Evolutionary conservation across 2,113 vertebrate species (phyloP), one percentile per base, ranked within the genome.

Genomic region (Mola mola): DNA sequence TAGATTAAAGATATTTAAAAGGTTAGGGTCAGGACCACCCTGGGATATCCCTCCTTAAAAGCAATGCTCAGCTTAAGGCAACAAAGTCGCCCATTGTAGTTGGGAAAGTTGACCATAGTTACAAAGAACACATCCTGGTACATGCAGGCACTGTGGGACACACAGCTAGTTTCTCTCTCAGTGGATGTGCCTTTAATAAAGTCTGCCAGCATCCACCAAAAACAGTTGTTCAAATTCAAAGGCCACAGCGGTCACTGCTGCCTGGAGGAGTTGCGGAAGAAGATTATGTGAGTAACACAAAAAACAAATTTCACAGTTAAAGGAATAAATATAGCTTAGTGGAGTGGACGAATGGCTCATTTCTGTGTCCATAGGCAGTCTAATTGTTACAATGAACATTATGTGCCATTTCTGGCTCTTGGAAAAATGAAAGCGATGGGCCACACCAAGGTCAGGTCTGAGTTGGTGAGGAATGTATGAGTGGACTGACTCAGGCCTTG

Each of bases 31-130:
- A 11, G 16, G 67, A 55, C 52, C 67, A 67, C 62, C 72, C 41
- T 47, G 56, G 52, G 38, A 19, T 5, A 4, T 17, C 12, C 29
- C 16, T 21, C 3, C 3, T 16, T 10, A 31, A 33, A 50, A 25
- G 20, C 8, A 36, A 28, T 28, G 47, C 31, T 29, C 10, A 43
- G 36, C 41, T 34, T 13, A 17, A 13, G 17, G 43, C 65, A 56
- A 81, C 64, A 77, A 73, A 42, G 65, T 7, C 31, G 2, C 2
- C 49, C 8, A 62, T 58, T 81, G 60, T 65, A 20, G 12, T 28
- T 52, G 4, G 8, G 26, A 46, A 28, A 58, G 64, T 28, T n/a
- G 24, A 13, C 25, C 19, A 20, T 16, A 37, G 21, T 36, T 15
- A 43, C 17, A 24, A 33, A 63, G 57, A 59, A 58, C 31, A 40